Percentiles rank a stretch among this genome's conserved stretches.
Evolutionary conservation across 2,888 invertebrate genomes (phyloP).

Genomic region (Phaonia tiefii): DNA sequence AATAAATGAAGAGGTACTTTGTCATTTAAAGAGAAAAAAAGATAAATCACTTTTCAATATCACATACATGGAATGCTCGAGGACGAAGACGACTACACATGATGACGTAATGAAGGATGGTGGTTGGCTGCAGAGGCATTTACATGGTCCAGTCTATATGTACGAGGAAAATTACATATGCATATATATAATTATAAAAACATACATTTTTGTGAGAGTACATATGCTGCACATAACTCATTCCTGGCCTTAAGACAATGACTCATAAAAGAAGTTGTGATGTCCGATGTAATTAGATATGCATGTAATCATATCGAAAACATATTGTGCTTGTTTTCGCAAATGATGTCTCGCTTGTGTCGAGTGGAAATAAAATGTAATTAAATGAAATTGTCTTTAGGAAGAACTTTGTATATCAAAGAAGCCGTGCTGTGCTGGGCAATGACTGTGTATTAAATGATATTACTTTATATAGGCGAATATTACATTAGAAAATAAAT

Average conservation of each 20-base stretch:
- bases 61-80: no score
- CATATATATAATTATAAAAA: background rate
- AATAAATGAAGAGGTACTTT: constrained; percentile 43
- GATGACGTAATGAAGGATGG: background rate
- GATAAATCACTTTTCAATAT: constrained; percentile 44
- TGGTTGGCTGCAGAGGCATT: constrained; percentile 8
- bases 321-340: background rate
- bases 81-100: background rate
- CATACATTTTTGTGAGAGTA: background rate
- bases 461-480: no score
- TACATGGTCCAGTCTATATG: constrained; percentile 10
- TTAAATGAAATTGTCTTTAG: no score
- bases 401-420: no score
- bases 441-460: no score
- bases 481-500: no score
- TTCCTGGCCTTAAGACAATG: background rate
- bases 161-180: no score
- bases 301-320: background rate
- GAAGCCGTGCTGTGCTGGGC: no score
- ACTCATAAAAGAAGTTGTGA: background rate
- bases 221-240: background rate
- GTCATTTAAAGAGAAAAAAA: constrained; percentile 31
- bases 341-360: background rate
- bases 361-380: no score
- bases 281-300: background rate